phyloP scores from a whole-genome alignment of 1,140 invertebrate genomes.

The Camponotus vicinus region DNA sequence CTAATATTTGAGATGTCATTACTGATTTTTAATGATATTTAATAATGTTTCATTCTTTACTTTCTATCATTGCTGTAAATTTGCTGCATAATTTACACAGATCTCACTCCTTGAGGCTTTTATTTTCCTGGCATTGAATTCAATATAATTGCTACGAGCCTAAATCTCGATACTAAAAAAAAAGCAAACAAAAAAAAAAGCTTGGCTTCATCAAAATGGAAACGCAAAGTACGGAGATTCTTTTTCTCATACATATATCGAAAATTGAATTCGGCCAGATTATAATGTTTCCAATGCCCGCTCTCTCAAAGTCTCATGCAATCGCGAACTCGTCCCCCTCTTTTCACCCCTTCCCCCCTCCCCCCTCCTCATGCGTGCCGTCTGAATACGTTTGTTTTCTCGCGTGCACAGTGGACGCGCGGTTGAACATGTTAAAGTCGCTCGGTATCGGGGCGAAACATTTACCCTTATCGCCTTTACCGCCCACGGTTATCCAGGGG shows the following conservation, averaged over 20 bases:
- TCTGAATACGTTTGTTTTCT: conserved; percentile 71
- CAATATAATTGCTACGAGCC: neutral
- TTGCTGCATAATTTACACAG: conserved; percentile 21
- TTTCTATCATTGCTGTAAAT: conserved; percentile 9
- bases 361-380: neutral
- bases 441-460: conserved; percentile 78
- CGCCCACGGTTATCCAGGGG: conserved; percentile 77
- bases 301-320: neutral
- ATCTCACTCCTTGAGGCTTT: neutral
- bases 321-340: neutral
- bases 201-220: neutral
- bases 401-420: conserved; percentile 80
- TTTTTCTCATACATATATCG: neutral
- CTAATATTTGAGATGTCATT: neutral
- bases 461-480: conserved; percentile 79
- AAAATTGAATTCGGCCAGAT: neutral
- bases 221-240: neutral
- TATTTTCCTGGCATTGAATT: neutral
- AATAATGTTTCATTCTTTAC: neutral
- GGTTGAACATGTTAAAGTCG: conserved; percentile 80
- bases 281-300: neutral
- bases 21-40: neutral
- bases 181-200: neutral
- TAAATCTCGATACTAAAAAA: neutral
- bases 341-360: no score